Evolutionary conservation across 2,888 invertebrate species (phyloP), one percentile per base, ranked within the genome.

Genomic region (Drosophila kokeensis): DNA sequence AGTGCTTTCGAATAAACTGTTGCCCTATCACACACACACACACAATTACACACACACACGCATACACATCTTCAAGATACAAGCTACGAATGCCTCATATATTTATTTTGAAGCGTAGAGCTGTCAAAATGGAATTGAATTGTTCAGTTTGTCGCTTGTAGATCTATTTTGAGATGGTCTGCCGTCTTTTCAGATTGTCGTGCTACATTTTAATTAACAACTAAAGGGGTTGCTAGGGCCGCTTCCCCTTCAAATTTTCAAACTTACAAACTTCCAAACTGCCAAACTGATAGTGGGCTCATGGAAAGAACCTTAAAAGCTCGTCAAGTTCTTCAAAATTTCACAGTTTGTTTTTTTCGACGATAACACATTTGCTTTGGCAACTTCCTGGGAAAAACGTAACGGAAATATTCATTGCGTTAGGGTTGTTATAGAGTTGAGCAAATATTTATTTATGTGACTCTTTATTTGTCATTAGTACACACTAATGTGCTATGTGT

Each of bases 181-280:
- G 15, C 24, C 27, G 8, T 32, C 32, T 42, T 49, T 32, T 34
- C 1, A 29, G 67, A 59, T 63, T 69, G 60, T 61, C 60, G 45
- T 73, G 72, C 55, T 76, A 88, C 85, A 89, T 84, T 85, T 85
- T 82, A 85, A 85, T 85, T 85, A 89, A 89, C 8, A 82, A 82
- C 55, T 82, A 73, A 67, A 66, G 55, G 45, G 58, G 40, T 65
- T 45, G 64, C 57, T 42, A 45, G 58, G 50, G 30, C 38, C 24
- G 15, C 8, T 36, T n/a, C 29, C 24, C 0, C 58, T 15, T 24
- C 45, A 45, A 48, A 32, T 32, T 11, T 32, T n/a, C n/a, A n/a
- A n/a, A n/a, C n/a, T n/a, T n/a, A n/a, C n/a, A 32, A 32, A n/a
- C 45, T 48, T 36, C 34, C 34, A 0, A 21, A 48, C 32, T 59